phyloP scores from a whole-genome alignment of 2,113 vertebrate genomes.

The Amazona vittata region DNA sequence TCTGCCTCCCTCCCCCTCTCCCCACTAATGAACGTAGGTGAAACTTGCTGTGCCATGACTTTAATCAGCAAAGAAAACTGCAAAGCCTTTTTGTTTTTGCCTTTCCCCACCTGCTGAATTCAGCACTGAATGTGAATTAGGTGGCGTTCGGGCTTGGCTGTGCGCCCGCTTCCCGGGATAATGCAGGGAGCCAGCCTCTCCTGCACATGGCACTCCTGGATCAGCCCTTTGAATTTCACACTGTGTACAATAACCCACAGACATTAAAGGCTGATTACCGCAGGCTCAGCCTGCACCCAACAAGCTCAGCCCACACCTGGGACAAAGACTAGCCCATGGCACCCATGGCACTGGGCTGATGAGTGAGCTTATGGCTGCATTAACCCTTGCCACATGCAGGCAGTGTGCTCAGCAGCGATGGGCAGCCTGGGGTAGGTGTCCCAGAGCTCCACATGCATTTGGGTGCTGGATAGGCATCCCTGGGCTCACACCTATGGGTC shows the following conservation, averaged over 20 bases:
- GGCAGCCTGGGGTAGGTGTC: neutral
- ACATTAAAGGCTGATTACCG: neutral
- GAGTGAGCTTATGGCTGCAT: neutral
- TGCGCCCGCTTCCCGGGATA: neutral
- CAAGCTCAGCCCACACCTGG: fast-evolving
- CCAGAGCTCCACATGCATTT: fast-evolving
- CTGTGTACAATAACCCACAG: fast-evolving
- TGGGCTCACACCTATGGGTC: neutral
- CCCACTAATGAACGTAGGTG: conserved; percentile 38
- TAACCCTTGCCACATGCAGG: fast-evolving
- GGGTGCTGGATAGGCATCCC: no score
- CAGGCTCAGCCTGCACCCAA: fast-evolving
- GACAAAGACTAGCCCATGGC: fast-evolving
- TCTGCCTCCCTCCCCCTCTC: conserved; percentile 13
- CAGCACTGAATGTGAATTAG: neutral
- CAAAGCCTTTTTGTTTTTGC: neutral
- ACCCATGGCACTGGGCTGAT: neutral
- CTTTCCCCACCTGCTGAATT: conserved; percentile 33
- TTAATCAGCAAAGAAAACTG: conserved; percentile 64
- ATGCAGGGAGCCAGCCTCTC: neutral
- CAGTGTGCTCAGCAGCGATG: neutral
- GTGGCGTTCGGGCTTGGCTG: conserved; percentile 9
- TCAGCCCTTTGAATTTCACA: neutral
- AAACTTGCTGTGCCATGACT: conserved; percentile 65
- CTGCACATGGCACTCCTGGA: neutral